phyloP scores from a whole-genome alignment of 2,113 vertebrate genomes.

The Atractosteus spatula region DNA sequence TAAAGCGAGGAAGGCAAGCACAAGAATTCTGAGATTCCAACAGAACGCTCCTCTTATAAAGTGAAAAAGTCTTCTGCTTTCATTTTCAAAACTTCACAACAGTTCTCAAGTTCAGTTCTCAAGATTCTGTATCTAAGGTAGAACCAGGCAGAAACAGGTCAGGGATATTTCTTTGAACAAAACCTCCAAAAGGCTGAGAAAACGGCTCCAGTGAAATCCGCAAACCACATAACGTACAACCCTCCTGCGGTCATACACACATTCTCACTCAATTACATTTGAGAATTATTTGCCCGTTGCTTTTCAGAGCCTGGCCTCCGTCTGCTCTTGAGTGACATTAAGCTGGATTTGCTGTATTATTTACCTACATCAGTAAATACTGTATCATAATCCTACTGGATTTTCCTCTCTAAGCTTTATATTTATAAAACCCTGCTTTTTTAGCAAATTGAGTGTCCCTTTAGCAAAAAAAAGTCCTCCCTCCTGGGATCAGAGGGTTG shows the following conservation, averaged over 20 bases:
- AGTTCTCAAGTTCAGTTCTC: no score
- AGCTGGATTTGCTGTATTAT: constrained; percentile 22
- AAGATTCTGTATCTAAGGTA: no score
- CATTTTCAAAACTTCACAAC: no score
- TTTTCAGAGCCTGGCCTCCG: neutral
- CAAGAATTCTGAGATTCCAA: no score
- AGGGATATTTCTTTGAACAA: no score
- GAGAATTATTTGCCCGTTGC: neutral
- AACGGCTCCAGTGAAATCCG: no score
- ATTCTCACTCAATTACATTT: constrained; percentile 1
- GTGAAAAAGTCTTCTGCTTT: no score
- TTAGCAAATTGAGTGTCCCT: neutral
- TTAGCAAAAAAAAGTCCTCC: constrained; percentile 16
- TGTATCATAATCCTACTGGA: constrained; percentile 10
- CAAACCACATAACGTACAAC: no score
- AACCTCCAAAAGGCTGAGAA: no score
- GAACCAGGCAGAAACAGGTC: no score
- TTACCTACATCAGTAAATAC: constrained; percentile 23
- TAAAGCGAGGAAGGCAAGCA: no score
- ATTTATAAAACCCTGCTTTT: constrained; percentile 9
- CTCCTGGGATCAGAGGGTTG: constrained; percentile 11
- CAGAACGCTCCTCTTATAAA: no score
- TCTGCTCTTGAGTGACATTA: constrained; percentile 19
- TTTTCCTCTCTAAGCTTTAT: constrained; percentile 15
- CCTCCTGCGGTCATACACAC: neutral